phyloP scores from a whole-genome alignment of 2,113 vertebrate species.

The Anseranas semipalmata region DNA sequence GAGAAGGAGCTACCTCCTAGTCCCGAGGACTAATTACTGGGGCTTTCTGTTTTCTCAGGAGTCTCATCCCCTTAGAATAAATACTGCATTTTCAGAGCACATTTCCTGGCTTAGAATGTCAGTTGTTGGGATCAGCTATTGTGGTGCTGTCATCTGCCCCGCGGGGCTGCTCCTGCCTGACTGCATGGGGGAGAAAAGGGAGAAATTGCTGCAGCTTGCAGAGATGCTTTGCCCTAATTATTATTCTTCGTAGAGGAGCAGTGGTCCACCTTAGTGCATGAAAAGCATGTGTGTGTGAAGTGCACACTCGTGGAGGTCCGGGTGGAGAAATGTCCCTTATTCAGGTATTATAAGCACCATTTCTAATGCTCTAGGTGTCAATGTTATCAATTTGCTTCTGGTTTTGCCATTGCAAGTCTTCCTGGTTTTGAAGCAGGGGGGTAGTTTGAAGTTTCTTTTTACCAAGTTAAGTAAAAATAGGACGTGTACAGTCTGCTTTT shows the following conservation, averaged over 20 bases:
- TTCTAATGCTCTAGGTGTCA: not conserved
- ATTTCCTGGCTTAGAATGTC: not conserved
- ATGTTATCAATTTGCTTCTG: not conserved
- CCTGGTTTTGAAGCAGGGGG: not conserved
- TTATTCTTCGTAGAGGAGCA: not conserved
- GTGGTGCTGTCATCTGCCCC: conserved; percentile 19
- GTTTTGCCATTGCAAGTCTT: not conserved
- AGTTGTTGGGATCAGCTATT: conserved; percentile 48
- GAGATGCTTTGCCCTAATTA: not conserved
- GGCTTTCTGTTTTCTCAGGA: conserved; percentile 12
- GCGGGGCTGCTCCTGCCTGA: conserved; percentile 4
- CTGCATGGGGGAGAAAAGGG: not conserved
- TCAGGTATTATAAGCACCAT: conserved; percentile 9
- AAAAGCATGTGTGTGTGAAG: not conserved
- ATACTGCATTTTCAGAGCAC: conserved; percentile 43
- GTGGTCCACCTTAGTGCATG: not conserved
- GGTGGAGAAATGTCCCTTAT: not conserved
- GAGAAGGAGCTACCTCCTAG: not conserved
- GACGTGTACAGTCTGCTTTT: not conserved
- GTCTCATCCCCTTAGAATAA: conserved; percentile 27
- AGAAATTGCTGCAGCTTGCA: not conserved
- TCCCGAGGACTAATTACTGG: conserved; percentile 17
- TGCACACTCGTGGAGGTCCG: not conserved
- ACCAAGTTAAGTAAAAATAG: not conserved
- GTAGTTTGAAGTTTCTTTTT: not conserved